Percentiles rank a stretch among this genome's conserved stretches.
Evolutionary conservation across 2,888 invertebrate species (phyloP).

Genomic region (Euzetes globulus): DNA sequence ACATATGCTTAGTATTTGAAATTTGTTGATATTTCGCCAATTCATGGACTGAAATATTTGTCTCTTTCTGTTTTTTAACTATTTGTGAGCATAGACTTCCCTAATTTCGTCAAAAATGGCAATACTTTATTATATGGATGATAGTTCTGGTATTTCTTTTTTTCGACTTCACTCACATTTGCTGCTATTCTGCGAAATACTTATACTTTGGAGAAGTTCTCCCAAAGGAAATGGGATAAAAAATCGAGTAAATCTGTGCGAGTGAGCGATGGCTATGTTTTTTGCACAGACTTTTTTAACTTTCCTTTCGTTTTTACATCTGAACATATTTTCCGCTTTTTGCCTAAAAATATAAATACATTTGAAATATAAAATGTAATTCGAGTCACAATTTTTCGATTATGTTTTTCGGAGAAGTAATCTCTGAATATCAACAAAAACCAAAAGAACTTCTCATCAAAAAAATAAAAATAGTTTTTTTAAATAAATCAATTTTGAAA

Average conservation of each 20-base stretch:
- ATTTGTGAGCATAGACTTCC: background rate
- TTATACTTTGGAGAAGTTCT: background rate
- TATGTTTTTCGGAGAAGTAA: too few species aligned
- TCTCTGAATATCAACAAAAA: too few species aligned
- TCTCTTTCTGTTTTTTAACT: background rate
- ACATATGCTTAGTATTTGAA: slow-evolving; percentile 25
- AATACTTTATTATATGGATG: slow-evolving; percentile 6
- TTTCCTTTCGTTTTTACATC: background rate
- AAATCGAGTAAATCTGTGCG: slow-evolving; percentile 16
- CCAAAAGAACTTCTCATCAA: too few species aligned
- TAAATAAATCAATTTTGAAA: background rate
- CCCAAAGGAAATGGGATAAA: slow-evolving; percentile 29
- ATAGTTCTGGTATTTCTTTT: background rate
- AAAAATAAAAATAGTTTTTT: too few species aligned
- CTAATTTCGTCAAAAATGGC: background rate
- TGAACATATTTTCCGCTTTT: background rate
- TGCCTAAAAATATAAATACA: background rate
- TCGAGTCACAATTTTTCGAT: background rate
- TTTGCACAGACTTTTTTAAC: background rate
- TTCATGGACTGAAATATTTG: slow-evolving; percentile 21
- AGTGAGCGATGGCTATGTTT: slow-evolving; percentile 10
- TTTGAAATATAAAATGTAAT: background rate
- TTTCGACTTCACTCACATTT: background rate
- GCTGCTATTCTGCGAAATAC: background rate
- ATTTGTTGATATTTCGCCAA: slow-evolving; percentile 22